These are phyloP conservation scores for Fragum sueziense DNA, from an alignment of 2,888 invertebrate species.

Conservation along the genomic window DNA sequence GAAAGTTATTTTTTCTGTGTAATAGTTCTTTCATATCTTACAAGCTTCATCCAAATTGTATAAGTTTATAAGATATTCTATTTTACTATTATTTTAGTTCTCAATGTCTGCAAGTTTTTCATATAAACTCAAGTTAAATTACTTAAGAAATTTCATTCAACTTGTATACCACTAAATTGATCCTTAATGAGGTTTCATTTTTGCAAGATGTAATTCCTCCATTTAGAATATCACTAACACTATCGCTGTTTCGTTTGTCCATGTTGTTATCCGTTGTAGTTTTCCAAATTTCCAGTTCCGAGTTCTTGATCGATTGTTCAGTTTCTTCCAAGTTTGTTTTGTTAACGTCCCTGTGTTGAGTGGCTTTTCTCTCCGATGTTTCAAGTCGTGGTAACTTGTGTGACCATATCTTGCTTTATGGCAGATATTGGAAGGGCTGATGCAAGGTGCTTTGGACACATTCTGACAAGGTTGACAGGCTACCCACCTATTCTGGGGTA, in stretches of 20 bases:
- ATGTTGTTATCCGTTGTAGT: neutral
- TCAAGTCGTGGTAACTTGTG: neutral
- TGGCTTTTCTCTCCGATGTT: constrained; percentile 2
- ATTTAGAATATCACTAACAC: neutral
- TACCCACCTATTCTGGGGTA: constrained; percentile 81
- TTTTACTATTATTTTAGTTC: no score
- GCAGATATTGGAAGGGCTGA: constrained; percentile 39
- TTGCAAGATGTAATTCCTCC: neutral
- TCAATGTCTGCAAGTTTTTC: no score
- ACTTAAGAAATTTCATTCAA: no score
- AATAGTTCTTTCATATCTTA: no score
- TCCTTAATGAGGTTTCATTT: no score
- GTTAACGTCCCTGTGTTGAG: neutral
- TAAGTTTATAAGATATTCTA: no score
- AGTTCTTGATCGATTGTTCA: neutral
- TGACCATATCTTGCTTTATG: constrained; percentile 12
- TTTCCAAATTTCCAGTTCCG: no score
- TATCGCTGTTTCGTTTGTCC: neutral
- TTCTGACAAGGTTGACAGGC: constrained; percentile 56
- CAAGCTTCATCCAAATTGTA: no score
- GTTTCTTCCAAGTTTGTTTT: neutral
- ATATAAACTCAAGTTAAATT: no score
- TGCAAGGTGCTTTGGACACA: constrained; percentile 52
- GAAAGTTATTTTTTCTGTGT: neutral
- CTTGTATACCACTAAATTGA: neutral